Conservation (phyloP, 2,113 vertebrate genomes). For the Pachypanchax playfairii region DNA sequence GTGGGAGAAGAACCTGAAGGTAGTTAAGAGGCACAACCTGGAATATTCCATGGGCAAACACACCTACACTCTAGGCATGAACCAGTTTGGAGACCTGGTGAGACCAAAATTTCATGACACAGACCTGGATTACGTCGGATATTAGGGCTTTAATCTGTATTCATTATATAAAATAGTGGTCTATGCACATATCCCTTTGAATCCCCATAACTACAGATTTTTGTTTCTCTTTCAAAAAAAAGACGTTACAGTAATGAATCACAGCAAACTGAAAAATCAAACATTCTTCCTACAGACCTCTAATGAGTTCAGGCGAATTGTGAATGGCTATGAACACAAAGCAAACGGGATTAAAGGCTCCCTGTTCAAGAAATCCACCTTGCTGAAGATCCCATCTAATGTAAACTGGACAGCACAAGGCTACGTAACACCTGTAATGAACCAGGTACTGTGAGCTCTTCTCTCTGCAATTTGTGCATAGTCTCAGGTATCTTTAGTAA, state of each 20-base stretch:
- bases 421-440: constrained; percentile 83
- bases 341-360: too few relatives aligned
- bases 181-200: not conserved
- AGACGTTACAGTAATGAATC: not conserved
- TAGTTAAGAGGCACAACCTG: constrained; percentile 91
- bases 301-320: too few relatives aligned
- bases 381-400: too few relatives aligned
- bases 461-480: too few relatives aligned
- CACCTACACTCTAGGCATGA: constrained; percentile 88
- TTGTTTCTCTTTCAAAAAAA: not conserved
- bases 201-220: constrained; percentile 7
- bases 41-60: constrained; percentile 89
- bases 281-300: constrained; percentile 74
- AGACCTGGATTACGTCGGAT: not conserved
- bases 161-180: too few relatives aligned
- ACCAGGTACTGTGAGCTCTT: too few relatives aligned
- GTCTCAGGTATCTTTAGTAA: too few relatives aligned
- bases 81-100: constrained; percentile 97
- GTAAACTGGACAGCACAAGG: too few relatives aligned
- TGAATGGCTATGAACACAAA: too few relatives aligned
- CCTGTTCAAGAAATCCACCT: too few relatives aligned
- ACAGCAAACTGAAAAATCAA: not conserved
- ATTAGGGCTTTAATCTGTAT: not conserved
- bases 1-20: constrained; percentile 95
- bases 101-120: constrained; percentile 30